Evolutionary conservation across 2,113 vertebrate genomes (phyloP), one percentile per base, ranked within the genome.

Genomic region (Leucosticte australis): DNA sequence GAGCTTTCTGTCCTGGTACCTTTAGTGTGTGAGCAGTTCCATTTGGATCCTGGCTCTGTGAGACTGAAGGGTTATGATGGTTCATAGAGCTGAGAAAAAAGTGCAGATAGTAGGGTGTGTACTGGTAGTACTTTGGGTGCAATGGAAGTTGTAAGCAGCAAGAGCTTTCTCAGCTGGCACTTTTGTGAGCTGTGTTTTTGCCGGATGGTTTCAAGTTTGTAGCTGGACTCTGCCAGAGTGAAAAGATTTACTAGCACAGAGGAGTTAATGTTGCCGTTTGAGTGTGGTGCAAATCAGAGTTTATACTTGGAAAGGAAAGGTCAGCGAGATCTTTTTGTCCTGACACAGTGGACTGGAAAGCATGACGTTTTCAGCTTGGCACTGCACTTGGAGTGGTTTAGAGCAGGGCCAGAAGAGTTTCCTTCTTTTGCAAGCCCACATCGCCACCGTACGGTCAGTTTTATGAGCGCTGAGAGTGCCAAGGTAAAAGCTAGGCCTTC

Each of bases 201-300:
- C 52, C 1, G 0, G 20, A 44, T 15, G 27, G 9, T 46, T 52
- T 69, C 46, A 37, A 18, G 22, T 19, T 46, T 44, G 63, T 7
- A 46, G 46, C 22, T 0, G 0, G 37, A 77, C 17, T 44, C 18
- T 10, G 33, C 3, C 10, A 33, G 22, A 33, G 6, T 7, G 18
- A 33, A 59, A 68, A 68, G 11, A 68, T 52, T 60, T 31, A 52
- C 33, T 27, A 33, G 37, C 14, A 59, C 27, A 5, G 31, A 76
- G 20, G 13, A 68, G 27, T 18, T 27, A 0, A 2, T 9, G 46
- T 8, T 52, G 27, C 11, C 2, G 1, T 87, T 77, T 33, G 55
- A 77, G 11, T 2, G 37, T 27, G 55, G 7, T 6, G 1, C 37
- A 39, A 44, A 10, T 18, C 18, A 44, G 55, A 52, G 37, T 15